Evolutionary conservation across 2,888 invertebrate species (phyloP).

Genomic region (Hyposoter dolosus): DNA sequence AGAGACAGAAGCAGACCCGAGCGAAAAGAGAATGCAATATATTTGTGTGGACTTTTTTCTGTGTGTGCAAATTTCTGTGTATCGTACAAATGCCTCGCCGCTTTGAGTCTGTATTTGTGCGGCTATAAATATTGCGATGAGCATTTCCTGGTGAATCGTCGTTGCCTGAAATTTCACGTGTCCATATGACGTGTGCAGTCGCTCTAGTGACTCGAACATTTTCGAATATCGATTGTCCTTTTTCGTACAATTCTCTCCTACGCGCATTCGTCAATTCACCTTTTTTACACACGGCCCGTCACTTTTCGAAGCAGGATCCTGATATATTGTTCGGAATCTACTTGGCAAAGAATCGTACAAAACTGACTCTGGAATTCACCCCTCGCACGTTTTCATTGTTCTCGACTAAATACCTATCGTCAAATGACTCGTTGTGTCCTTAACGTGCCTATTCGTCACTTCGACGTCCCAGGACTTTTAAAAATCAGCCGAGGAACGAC

Average conservation of each 20-base stretch:
- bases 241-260: constrained; percentile 5
- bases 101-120: not conserved
- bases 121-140: constrained; percentile 60
- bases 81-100: not conserved
- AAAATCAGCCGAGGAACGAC: too few relatives aligned
- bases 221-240: constrained; percentile 55
- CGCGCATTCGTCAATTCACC: constrained; percentile 1
- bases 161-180: constrained; percentile 56
- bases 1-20: constrained; percentile 23
- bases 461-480: too few relatives aligned
- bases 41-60: not conserved
- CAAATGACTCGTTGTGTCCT: not conserved
- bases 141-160: constrained; percentile 49
- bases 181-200: constrained; percentile 56
- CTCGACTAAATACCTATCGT: not conserved
- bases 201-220: constrained; percentile 63
- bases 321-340: constrained; percentile 27
- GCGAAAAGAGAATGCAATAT: constrained; percentile 39
- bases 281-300: constrained; percentile 9
- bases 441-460: too few relatives aligned
- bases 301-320: constrained; percentile 19
- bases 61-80: not conserved
- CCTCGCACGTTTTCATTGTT: constrained; percentile 2
- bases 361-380: not conserved
- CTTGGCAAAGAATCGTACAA: constrained; percentile 8